These are phyloP conservation scores for Hirtodrosophila confusa DNA, from an alignment of 2,888 invertebrate genomes.

Conservation along the genomic window DNA sequence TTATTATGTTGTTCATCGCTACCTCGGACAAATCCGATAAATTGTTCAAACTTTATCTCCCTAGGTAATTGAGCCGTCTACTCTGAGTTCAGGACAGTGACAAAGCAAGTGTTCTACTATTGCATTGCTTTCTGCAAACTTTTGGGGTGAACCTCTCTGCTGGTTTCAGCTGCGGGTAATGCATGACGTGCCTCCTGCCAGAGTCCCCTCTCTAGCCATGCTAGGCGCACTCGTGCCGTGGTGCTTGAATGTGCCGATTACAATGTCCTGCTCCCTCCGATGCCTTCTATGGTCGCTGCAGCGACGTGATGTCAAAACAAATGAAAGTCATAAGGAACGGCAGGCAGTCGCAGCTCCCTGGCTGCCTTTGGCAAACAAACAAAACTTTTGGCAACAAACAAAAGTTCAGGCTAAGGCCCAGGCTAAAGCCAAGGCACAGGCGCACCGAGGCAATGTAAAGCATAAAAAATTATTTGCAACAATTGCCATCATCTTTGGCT, in stretches of 20 bases:
- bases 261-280: conserved; percentile 8
- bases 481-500: conserved; percentile 71
- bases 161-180: conserved; percentile 45
- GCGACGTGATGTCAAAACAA: conserved; percentile 78
- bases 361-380: conserved; percentile 67
- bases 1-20: too few relatives aligned
- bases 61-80: too few relatives aligned
- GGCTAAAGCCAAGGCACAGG: conserved; percentile 2
- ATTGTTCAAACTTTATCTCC: too few relatives aligned
- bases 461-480: conserved; percentile 79
- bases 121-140: conserved; percentile 11
- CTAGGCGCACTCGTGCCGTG: conserved; percentile 52
- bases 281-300: conserved; percentile 23
- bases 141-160: conserved; percentile 21
- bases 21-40: too few relatives aligned
- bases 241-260: conserved; percentile 63
- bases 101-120: neutral
- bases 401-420: conserved; percentile 55
- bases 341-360: conserved; percentile 50
- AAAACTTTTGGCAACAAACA: conserved; percentile 71
- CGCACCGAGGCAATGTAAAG: conserved; percentile 51
- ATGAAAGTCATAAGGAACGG: conserved; percentile 70
- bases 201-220: conserved; percentile 8
- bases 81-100: too few relatives aligned
- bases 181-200: conserved; percentile 38